Conservation (phyloP, 2,113 vertebrate genomes). For the Rousettus leschenaultii region DNA sequence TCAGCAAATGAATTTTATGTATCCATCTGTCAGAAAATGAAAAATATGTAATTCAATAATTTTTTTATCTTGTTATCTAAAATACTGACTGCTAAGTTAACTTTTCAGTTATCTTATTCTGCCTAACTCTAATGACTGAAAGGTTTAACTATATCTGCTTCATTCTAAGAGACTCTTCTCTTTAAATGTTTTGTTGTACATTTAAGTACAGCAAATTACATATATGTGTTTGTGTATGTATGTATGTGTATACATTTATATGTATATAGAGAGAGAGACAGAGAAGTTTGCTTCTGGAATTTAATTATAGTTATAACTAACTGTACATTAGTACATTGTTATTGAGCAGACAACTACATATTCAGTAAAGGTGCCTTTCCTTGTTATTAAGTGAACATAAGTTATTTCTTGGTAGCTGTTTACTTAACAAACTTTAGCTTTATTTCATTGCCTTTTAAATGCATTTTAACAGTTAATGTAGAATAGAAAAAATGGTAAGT, state of each 20-base stretch:
- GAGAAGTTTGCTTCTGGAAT: neutral
- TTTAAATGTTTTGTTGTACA: conserved; percentile 15
- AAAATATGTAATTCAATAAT: neutral
- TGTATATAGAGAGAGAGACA: neutral
- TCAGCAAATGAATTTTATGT: neutral
- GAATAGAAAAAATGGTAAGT: neutral
- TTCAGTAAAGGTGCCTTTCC: neutral
- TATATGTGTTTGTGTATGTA: neutral
- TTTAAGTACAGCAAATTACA: neutral
- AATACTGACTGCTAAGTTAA: neutral
- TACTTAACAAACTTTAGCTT: neutral
- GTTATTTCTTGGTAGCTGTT: neutral
- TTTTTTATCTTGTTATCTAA: neutral
- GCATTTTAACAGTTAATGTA: neutral
- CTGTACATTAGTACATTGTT: neutral
- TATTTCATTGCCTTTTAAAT: conserved; percentile 30
- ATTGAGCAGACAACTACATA: neutral
- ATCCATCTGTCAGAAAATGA: conserved; percentile 17
- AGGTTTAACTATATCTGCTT: neutral
- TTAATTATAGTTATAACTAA: neutral
- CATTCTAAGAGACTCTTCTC: neutral
- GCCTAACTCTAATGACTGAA: neutral
- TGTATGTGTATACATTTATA: rapidly evolving
- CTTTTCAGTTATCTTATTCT: neutral
- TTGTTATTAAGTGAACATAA: conserved; percentile 10